Conservation (phyloP, 1,140 invertebrate genomes). For the Drosophila malerkotliana region DNA sequence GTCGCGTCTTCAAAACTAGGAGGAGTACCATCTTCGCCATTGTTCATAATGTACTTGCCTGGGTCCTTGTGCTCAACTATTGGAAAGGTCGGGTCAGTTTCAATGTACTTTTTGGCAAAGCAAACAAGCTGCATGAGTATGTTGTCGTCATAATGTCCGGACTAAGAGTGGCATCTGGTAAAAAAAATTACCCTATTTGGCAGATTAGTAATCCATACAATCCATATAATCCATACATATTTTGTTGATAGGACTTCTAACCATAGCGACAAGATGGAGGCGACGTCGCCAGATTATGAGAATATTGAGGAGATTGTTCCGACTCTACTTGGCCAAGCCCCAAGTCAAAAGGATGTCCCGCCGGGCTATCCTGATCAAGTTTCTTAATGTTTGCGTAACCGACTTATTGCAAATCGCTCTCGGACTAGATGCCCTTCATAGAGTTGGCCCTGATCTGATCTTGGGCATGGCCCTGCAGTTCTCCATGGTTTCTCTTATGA, state of each 20-base stretch:
- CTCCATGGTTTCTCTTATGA: conserved; percentile 5
- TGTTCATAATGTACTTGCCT: neutral
- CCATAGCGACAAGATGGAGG: conserved; percentile 8
- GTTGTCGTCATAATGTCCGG: neutral
- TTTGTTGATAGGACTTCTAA: neutral
- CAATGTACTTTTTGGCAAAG: neutral
- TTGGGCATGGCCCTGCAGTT: conserved; percentile 9
- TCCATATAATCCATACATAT: no score
- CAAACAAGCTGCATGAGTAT: conserved; percentile 5
- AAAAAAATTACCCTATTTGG: neutral
- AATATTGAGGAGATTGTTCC: neutral
- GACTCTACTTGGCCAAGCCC: conserved; percentile 4
- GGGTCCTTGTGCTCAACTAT: neutral
- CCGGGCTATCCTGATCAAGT: conserved; percentile 8
- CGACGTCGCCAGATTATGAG: conserved; percentile 1
- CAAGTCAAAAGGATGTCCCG: conserved; percentile 15
- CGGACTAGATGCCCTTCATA: neutral
- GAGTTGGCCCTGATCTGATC: neutral
- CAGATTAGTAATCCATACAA: neutral
- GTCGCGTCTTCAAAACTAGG: conserved; percentile 1
- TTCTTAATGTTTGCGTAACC: neutral
- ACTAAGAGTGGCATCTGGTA: conserved; percentile 4
- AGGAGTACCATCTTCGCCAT: conserved; percentile 12
- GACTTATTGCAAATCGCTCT: conserved; percentile 3
- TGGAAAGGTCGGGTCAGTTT: no score